Base-by-base conservation (phyloP, 1,140 invertebrate genomes). In the Varroa destructor region DNA sequence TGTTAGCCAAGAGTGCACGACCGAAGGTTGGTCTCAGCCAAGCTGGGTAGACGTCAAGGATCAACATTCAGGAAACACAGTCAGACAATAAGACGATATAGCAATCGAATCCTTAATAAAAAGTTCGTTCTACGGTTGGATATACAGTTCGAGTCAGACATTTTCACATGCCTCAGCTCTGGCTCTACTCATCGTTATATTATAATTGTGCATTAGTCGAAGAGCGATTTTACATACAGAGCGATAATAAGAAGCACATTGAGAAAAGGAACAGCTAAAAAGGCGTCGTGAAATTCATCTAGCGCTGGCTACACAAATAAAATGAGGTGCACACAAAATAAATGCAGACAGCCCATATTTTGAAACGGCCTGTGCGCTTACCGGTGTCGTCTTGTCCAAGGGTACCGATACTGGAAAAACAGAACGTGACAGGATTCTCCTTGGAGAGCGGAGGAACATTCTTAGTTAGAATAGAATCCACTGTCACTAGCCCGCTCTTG, bases 381-480 rank as follows among this genome's bases (percentile, higher is more conserved):
- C 61, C 61, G 10, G n/a, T 46, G 8, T 67, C 61, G 37, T 67
- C 61, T 14, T 67, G 40, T 1, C 61, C 61, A 37, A 67, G 61
- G 12, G 61, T 67, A 14, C 61, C 61, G 0, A 67, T 40, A 37
- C 61, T 67, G 14, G 61, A 67, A 46, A 67, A 67, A 8, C 61
- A 67, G 37, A 67, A 67, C 10, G 61, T 36, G 2, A 67, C 61
- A 14, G 61, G 61, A 37, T 46, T 43, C 12, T 67, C 37, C 5
- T 40, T 67, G 1, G 61, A 8, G 37, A 71, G 12, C 71, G 71
- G 71, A 14, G 54, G 71, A 37, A 55, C 25, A 42, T 71, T 71
- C 40, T 55, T 71, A 12, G 42, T 71, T 12, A 67, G 71, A n/a
- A 56, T 42, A 12, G 54, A 14, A n/a, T 67, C 71, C 58, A 71